Conservation (phyloP, 1,140 invertebrate genomes). For the Zelostemma sp. region DNA sequence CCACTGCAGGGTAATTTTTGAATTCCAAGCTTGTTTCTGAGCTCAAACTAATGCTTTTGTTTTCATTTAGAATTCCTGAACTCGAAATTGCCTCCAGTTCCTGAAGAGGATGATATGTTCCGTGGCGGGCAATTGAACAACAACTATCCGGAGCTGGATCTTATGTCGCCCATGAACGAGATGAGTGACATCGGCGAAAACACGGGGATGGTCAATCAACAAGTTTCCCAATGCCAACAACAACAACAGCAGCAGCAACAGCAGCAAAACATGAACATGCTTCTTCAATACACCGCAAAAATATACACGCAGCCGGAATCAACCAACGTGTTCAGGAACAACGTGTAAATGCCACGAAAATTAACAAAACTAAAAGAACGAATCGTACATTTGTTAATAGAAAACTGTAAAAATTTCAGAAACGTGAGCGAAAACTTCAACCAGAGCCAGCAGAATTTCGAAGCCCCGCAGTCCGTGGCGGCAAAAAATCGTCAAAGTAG, state of each 20-base stretch:
- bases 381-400: no score
- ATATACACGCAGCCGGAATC: constrained; percentile 59
- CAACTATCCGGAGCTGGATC: constrained; percentile 67
- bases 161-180: constrained; percentile 64
- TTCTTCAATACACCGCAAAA: constrained; percentile 66
- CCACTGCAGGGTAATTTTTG: no score
- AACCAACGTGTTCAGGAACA: constrained; percentile 58
- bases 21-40: no score
- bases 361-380: no score
- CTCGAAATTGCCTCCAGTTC: constrained; percentile 75
- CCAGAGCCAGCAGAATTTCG: constrained; percentile 50
- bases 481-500: constrained; percentile 57
- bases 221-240: constrained; percentile 36
- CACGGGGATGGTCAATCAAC: constrained; percentile 46
- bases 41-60: no score
- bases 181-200: constrained; percentile 52
- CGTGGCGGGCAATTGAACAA: constrained; percentile 54
- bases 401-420: constrained; percentile 31
- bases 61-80: constrained; percentile 71
- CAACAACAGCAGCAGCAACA: constrained; percentile 38
- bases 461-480: constrained; percentile 32
- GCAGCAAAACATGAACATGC: constrained; percentile 49
- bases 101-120: constrained; percentile 73
- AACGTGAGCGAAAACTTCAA: constrained; percentile 52
- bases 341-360: constrained; percentile 55